Percentiles rank a stretch among this genome's conserved stretches.
phyloP scores from a whole-genome alignment of 1,140 invertebrate genomes.

The Drosophila subpulchrella region DNA sequence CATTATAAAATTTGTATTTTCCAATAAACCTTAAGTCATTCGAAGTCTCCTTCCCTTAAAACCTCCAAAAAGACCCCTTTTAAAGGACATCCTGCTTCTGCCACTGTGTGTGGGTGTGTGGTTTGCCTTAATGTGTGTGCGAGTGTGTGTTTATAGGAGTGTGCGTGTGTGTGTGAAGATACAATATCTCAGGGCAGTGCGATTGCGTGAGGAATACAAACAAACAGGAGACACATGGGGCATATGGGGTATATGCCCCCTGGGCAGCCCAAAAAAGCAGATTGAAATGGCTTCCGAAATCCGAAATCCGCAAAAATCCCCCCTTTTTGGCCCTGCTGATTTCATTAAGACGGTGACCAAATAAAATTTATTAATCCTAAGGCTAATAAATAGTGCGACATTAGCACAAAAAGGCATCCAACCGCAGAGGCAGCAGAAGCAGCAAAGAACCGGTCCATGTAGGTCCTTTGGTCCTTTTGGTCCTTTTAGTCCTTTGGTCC shows the following conservation, averaged over 20 bases:
- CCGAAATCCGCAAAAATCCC: slow-evolving; percentile 2
- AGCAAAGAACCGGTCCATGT: slow-evolving; percentile 53
- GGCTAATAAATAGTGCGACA: slow-evolving; percentile 83
- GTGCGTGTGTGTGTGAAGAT: slow-evolving; percentile 55
- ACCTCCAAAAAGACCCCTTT: background rate
- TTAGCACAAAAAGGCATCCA: slow-evolving; percentile 59
- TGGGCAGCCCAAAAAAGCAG: slow-evolving; percentile 43
- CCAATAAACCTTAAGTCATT: too few relatives aligned
- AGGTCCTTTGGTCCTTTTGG: slow-evolving; percentile 6
- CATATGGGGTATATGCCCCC: slow-evolving; percentile 11
- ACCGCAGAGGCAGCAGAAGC: slow-evolving; percentile 31
- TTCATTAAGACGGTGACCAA: slow-evolving; percentile 83
- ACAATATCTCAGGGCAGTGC: slow-evolving; percentile 73
- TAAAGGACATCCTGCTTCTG: background rate
- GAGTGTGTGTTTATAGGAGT: slow-evolving; percentile 11
- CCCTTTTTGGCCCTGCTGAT: slow-evolving; percentile 59
- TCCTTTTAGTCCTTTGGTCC: background rate
- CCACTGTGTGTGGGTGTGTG: slow-evolving; percentile 18
- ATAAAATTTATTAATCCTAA: slow-evolving; percentile 83
- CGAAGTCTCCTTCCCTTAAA: background rate
- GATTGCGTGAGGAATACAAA: slow-evolving; percentile 66
- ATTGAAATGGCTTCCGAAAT: slow-evolving; percentile 41
- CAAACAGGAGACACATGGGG: slow-evolving; percentile 55
- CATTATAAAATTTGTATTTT: too few relatives aligned
- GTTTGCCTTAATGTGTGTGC: slow-evolving; percentile 1